A percentile compares a stretch with the other conserved stretches of the same genome.
phyloP scores from a whole-genome alignment of 2,797 vertebrate species.

The Natrix natrix region DNA sequence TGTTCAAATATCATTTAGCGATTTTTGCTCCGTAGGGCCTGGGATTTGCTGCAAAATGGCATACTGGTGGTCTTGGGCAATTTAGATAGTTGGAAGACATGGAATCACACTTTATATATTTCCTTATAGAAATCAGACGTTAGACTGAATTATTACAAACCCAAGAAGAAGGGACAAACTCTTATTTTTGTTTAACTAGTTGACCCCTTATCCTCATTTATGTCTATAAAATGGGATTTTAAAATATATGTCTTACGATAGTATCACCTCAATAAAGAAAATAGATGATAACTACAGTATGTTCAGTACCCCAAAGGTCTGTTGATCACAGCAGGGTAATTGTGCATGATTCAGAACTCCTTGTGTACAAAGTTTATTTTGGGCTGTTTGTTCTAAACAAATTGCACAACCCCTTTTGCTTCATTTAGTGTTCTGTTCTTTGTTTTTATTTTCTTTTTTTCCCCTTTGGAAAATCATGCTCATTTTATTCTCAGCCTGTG shows the following conservation, averaged over 20 bases:
- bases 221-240: not conserved
- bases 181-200: not conserved
- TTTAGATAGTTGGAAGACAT: not conserved
- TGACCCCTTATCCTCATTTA: not conserved
- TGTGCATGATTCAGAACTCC: not conserved
- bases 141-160: not conserved
- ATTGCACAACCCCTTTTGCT: slow-evolving; percentile 15
- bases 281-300: not conserved
- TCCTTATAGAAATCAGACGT: not conserved
- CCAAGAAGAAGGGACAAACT: not conserved
- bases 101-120: not conserved
- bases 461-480: not conserved
- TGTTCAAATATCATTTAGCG: not conserved
- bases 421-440: not conserved
- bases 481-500: not conserved
- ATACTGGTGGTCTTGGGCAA: not conserved
- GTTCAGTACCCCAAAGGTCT: not conserved
- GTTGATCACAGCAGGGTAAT: not conserved
- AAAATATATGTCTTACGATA: not conserved
- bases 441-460: not conserved
- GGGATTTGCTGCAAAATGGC: not conserved
- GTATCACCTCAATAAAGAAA: not conserved
- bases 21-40: not conserved
- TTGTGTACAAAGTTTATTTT: not conserved
- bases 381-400: slow-evolving; percentile 4